Evolutionary conservation across 2,797 vertebrate species (phyloP), one percentile per base, ranked within the genome.

Genomic region (Danio albolineatus): DNA sequence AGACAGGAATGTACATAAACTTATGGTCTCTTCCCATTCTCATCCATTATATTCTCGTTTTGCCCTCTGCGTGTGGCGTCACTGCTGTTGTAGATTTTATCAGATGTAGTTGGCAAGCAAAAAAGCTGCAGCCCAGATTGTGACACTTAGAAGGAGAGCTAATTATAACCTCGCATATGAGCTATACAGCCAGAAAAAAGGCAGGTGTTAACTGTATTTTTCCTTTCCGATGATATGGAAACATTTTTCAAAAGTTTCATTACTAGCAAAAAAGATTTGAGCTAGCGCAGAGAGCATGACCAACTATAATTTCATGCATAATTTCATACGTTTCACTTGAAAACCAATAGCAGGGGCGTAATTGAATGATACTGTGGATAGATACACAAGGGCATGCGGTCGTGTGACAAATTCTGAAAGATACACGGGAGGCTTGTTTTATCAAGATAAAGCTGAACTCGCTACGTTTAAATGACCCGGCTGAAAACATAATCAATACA

Each of bases 121-220:
- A 69, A 86, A 67, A 64, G 28, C 86, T 81, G 82, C 85, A 89
- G 90, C 81, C 83, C 84, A 90, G 86, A 89, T 87, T 86, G 89
- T 88, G 89, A 91, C 88, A 90, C 85, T 86, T 80, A 7, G 49
- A 69, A 82, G 80, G 86, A 82, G 78, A 88, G 89, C 91, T 91
- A 92, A 91, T 91, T 90, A 90, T 91, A 92, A 85, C 85, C 66
- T 73, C 53, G 83, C 74, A 80, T 79, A 80, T 78, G 86, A 70
- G 85, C 82, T 77, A 53, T 62, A 65, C 67, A 61, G 59, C 65
- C 36, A 60, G 49, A 46, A 39, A n/a, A n/a, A 71, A 72, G 79
- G 84, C 81, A 81, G 60, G 82, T 73, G 76, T 73, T 78, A 74
- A 53, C 46, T 64, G 59, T 19, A 67, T 78, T 60, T 70, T 28